Evolutionary conservation across 2,888 invertebrate genomes (phyloP), one percentile per base, ranked within the genome.

Genomic region (Hoplodrina blanda): DNA sequence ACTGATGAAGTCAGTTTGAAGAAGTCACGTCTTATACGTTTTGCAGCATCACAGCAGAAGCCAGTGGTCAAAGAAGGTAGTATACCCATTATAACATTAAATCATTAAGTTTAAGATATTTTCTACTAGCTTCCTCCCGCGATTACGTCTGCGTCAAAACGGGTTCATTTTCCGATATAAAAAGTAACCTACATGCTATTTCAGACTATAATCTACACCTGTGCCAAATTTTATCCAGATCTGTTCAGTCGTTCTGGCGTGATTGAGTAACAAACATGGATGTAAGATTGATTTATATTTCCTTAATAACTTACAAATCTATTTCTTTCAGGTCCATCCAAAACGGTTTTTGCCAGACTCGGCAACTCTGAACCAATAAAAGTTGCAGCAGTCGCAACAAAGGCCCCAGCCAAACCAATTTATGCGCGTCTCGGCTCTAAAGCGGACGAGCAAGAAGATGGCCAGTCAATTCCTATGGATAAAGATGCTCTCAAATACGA

Each of bases 401-500:
- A 89, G 37, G 76, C 85, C 0, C 64, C 87, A 0, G 86, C 78
- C n/a, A 95, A 94, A 80, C 92, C 94, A 0, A 91, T 96, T 57
- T 96, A 89, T 78, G 88, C 94, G 0, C 88, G 96, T 0, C 91
- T 96, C 3, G 96, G 96, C 1, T 85, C 89, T 30, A 96, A 96
- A 73, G 37, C 88, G 0, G 85, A 86, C 2, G 52, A 59, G 4
- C 74, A 68, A 6, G 69, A 61, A 19, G 69, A 56, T 1, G 83
- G 80, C 2, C 84, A 72, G 10, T 65, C 75, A 0, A 88, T 94
- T 44, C 95, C 94, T 0, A 86, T 94, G 1, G 89, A 88, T 3
- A 92, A 91, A 72, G 93, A 94, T 62, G 96, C 96, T 1, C 89
- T 96, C 6, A 94, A 95, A 83, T 96, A 96, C 77, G 95, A 95